These are phyloP conservation scores for Streblospio benedicti DNA, from an alignment of 1,140 invertebrate species.

Conservation along the genomic window DNA sequence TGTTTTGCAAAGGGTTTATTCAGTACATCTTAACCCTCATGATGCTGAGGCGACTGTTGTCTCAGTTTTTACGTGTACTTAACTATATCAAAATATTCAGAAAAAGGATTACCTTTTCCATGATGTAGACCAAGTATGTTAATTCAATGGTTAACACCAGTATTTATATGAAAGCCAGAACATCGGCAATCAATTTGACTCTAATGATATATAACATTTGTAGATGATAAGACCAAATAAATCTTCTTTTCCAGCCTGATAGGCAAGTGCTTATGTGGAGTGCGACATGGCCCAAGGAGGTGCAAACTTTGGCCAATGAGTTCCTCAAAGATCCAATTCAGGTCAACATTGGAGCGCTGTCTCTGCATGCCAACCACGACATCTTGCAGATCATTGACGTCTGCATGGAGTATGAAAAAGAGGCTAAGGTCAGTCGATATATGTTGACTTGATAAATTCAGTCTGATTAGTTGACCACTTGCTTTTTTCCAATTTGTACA, in stretches of 20 bases:
- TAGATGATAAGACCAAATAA: too few species aligned
- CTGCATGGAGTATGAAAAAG: constrained; percentile 58
- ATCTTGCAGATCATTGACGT: constrained; percentile 92
- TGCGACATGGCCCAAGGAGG: constrained; percentile 97
- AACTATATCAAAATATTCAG: too few species aligned
- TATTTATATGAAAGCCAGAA: too few species aligned
- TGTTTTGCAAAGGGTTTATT: background rate
- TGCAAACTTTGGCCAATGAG: constrained; percentile 82
- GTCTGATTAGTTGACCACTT: constrained; percentile 18
- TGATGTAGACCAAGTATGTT: too few species aligned
- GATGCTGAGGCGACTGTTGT: too few species aligned
- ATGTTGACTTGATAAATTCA: background rate
- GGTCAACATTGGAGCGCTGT: constrained; percentile 87
- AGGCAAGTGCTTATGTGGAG: constrained; percentile 96
- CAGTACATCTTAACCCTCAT: too few species aligned
- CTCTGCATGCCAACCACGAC: constrained; percentile 91
- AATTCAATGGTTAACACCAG: too few species aligned
- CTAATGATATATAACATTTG: too few species aligned
- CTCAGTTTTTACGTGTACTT: too few species aligned
- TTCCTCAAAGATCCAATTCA: constrained; percentile 85
- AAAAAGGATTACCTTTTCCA: too few species aligned
- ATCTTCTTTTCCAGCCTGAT: constrained; percentile 62
- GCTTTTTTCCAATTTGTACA: too few species aligned
- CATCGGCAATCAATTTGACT: too few species aligned
- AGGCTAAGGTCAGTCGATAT: constrained; percentile 32